Conservation (phyloP, 2,797 vertebrate species). For the Aulostomus chinensis region DNA sequence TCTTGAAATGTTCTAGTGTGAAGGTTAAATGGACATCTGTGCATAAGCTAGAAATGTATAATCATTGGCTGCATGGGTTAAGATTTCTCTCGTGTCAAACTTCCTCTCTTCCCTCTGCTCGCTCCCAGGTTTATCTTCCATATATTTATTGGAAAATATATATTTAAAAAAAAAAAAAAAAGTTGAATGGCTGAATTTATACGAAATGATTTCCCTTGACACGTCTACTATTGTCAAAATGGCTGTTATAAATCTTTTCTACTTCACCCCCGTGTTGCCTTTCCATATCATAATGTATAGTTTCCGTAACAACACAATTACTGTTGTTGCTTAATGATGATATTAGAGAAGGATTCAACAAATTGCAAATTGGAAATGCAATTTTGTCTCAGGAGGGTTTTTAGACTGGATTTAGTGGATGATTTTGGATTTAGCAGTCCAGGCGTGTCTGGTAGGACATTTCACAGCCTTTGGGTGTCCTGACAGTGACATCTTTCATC, state of each 20-base stretch:
- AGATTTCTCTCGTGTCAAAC: not conserved
- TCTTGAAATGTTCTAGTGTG: constrained; percentile 6
- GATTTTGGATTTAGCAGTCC: constrained; percentile 30
- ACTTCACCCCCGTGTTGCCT: not conserved
- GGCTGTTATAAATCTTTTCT: not conserved
- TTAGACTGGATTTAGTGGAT: constrained; percentile 4
- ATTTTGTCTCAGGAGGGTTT: constrained; percentile 8
- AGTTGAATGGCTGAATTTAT: constrained; percentile 10
- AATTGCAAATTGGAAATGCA: not conserved
- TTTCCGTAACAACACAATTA: no score
- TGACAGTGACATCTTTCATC: constrained; percentile 59
- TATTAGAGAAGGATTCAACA: not conserved
- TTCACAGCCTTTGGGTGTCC: constrained; percentile 40
- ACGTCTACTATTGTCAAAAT: constrained; percentile 7
- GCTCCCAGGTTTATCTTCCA: not conserved
- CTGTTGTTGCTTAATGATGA: no score
- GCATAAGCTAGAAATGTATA: not conserved
- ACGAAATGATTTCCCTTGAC: constrained; percentile 16
- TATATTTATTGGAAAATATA: no score
- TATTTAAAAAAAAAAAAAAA: constrained; percentile 6
- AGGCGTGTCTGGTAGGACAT: constrained; percentile 30
- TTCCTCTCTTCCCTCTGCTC: not conserved
- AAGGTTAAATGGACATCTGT: constrained; percentile 9
- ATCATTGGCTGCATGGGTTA: constrained; percentile 1
- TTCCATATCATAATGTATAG: not conserved